Base-by-base conservation (phyloP, 2,888 invertebrate genomes). In the Tinea semifulvella region DNA sequence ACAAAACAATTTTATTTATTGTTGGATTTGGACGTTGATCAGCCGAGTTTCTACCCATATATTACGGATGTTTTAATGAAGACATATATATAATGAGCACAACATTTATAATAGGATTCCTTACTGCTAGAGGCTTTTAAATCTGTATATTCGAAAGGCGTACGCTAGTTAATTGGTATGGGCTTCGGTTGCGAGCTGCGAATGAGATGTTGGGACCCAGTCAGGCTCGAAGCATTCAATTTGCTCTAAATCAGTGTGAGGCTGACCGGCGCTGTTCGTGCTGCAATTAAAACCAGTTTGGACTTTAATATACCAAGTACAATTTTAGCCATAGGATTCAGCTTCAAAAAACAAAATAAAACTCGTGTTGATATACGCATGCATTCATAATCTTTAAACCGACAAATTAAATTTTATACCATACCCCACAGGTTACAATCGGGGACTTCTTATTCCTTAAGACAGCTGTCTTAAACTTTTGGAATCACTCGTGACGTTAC, bases 211-310 rank as follows among this genome's bases (percentile, higher is more conserved):
- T 47, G 52, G 52, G 58, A 54, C 57, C 56, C 57, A 57, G 54
- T 52, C 52, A 52, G 60, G 27, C 36, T 63, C 57, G 52, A 56
- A 68, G 62, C 64, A 65, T 70, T 71, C 69, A 73, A 72, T 71
- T 68, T 67, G 60, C 68, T 64, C 56, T 65, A 71, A 71, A 72
- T 72, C 69, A 72, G 63, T 58, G 56, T 57, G 54, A 22, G 56
- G 58, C 59, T 13, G 31, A 35, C 31, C 35, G 31, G 4, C 26
- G 13, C 31, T 31, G 55, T 54, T 54, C 54, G 55, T 48, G 48
- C 53, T 53, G 62, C 67, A 72, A 72, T 72, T 73, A 70, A 70
- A 73, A 67, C 61, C 58, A 58, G 14, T 22, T 18, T 13, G 17
- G 22, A 40, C n/a, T 19, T 19, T 38, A 38, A 38, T 17, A 38